phyloP scores from a whole-genome alignment of 2,888 invertebrate genomes.

The Campopleginae sp. region DNA sequence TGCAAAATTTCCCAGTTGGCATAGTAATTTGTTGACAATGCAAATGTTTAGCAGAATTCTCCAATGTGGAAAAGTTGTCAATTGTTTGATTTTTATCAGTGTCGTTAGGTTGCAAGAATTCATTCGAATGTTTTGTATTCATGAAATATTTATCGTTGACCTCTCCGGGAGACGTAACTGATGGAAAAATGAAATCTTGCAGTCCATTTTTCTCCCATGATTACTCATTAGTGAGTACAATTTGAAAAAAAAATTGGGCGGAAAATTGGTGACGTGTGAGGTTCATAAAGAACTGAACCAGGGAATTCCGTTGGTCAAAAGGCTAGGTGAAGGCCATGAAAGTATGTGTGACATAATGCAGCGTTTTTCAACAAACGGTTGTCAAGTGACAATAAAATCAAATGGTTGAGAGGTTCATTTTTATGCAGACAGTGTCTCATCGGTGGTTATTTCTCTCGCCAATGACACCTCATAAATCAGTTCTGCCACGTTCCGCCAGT shows the following conservation, averaged over 20 bases:
- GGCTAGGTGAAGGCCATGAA: slow-evolving; percentile 49
- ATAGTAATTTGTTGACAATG: no score
- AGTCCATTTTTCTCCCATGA: no score
- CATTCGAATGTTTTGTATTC: no score
- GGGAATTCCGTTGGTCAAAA: slow-evolving; percentile 6
- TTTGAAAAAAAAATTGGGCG: background rate
- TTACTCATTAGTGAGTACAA: background rate
- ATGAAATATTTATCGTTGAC: no score
- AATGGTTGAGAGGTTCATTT: slow-evolving; percentile 38
- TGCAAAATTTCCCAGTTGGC: no score
- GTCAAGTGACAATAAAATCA: slow-evolving; percentile 56
- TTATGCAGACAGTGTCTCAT: slow-evolving; percentile 50
- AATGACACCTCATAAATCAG: slow-evolving; percentile 71
- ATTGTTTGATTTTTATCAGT: no score
- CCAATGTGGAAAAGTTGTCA: no score
- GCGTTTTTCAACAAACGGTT: slow-evolving; percentile 42
- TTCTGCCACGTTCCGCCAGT: slow-evolving; percentile 68
- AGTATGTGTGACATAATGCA: slow-evolving; percentile 19
- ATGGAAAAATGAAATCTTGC: no score
- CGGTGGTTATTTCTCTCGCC: slow-evolving; percentile 64
- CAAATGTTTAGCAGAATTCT: no score
- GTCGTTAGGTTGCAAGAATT: no score
- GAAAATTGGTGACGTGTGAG: background rate
- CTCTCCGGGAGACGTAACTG: no score
- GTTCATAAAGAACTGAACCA: background rate